Evolutionary conservation across 1,140 invertebrate genomes (phyloP).

Genomic region (Pectinophora gossypiella): DNA sequence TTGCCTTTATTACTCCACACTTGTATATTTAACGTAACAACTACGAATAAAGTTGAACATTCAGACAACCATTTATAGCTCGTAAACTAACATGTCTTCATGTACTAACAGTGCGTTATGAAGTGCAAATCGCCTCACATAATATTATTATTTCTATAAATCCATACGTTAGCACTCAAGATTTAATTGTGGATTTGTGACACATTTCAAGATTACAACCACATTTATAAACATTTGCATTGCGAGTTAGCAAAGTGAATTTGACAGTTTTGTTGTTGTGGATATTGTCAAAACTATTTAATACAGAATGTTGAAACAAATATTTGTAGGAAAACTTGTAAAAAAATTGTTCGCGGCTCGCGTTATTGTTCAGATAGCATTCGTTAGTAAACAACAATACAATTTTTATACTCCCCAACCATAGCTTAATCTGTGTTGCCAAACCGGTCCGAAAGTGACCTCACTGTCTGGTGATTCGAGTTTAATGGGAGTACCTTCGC

Average conservation of each 20-base stretch:
- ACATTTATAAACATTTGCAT: too few relatives aligned
- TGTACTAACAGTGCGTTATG: too few relatives aligned
- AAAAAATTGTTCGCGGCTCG: not conserved
- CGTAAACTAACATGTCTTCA: too few relatives aligned
- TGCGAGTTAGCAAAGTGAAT: too few relatives aligned
- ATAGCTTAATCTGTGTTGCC: constrained; percentile 12
- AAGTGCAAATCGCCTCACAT: too few relatives aligned
- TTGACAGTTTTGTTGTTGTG: too few relatives aligned
- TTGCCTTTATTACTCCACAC: constrained; percentile 22
- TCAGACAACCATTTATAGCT: constrained; percentile 16
- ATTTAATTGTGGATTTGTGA: too few relatives aligned
- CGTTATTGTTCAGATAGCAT: not conserved
- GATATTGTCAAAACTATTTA: too few relatives aligned
- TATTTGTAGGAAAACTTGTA: not conserved
- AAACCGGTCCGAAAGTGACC: constrained; percentile 51
- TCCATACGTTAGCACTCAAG: too few relatives aligned
- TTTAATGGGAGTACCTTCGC: constrained; percentile 1
- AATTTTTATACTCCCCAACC: constrained; percentile 13
- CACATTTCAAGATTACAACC: too few relatives aligned
- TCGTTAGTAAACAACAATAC: constrained; percentile 12
- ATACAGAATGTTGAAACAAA: too few relatives aligned
- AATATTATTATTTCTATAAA: too few relatives aligned
- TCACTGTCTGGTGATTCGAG: constrained; percentile 48
- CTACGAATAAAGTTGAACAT: constrained; percentile 13
- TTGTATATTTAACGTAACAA: constrained; percentile 22